These are phyloP conservation scores for Rhinogobius similis DNA, from an alignment of 2,113 vertebrate species.

Conservation along the genomic window DNA sequence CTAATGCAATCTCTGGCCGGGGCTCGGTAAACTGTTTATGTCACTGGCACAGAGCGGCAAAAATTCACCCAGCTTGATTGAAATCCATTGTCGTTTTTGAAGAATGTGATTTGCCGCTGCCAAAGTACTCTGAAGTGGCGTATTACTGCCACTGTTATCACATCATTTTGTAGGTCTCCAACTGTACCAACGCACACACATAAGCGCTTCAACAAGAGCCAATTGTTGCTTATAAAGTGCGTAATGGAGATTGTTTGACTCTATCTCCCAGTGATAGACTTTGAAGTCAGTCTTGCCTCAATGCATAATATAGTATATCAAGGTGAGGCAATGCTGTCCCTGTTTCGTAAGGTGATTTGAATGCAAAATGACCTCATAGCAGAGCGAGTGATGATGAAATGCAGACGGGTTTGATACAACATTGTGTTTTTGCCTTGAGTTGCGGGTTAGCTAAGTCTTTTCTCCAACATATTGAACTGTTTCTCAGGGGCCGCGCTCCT, in stretches of 20 bases:
- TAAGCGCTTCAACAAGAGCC: constrained; percentile 11
- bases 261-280: constrained; percentile 45
- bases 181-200: constrained; percentile 31
- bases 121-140: constrained; percentile 53
- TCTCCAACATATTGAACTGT: constrained; percentile 48
- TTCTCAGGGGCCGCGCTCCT: constrained; percentile 58
- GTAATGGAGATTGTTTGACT: constrained; percentile 60
- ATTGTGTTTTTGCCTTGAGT: constrained; percentile 51
- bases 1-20: constrained; percentile 43
- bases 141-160: constrained; percentile 54
- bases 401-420: constrained; percentile 32
- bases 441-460: constrained; percentile 53
- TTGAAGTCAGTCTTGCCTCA: constrained; percentile 43
- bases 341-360: constrained; percentile 44
- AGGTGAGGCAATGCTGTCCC: constrained; percentile 42
- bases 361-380: constrained; percentile 47
- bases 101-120: constrained; percentile 59
- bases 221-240: constrained; percentile 49
- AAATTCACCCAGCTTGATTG: constrained; percentile 58
- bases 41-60: constrained; percentile 41
- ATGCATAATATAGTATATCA: constrained; percentile 45
- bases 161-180: constrained; percentile 50
- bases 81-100: constrained; percentile 61
- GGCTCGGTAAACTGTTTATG: constrained; percentile 54
- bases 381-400: constrained; percentile 59